These are phyloP conservation scores for Synergus gifuensis DNA, from an alignment of 2,888 invertebrate genomes.

Conservation along the genomic window DNA sequence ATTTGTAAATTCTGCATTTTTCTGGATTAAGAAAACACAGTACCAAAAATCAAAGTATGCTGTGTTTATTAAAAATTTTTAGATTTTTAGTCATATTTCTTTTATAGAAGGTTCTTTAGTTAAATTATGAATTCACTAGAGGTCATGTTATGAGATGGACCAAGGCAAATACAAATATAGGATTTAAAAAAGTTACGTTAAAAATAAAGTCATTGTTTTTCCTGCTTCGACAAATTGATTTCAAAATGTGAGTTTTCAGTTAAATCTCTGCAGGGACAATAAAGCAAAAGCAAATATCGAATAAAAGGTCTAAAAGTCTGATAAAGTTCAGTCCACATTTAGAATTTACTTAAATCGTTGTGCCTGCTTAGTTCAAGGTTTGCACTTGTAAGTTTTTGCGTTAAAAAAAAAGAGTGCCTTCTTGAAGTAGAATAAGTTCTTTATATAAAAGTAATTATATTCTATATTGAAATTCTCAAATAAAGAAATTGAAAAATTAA, in stretches of 20 bases:
- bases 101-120: too few relatives aligned
- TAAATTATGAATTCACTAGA: too few relatives aligned
- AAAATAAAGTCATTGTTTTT: neutral
- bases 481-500: neutral
- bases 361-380: slow-evolving; percentile 40
- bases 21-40: neutral
- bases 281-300: slow-evolving; percentile 12
- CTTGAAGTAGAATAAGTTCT: slow-evolving; percentile 25
- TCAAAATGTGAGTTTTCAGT: neutral
- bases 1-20: neutral
- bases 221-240: neutral
- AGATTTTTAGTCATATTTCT: neutral
- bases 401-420: slow-evolving; percentile 29
- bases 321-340: slow-evolving; percentile 38
- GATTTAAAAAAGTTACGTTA: neutral
- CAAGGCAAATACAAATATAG: neutral
- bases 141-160: neutral
- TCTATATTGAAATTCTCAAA: neutral
- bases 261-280: neutral
- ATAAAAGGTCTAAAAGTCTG: slow-evolving; percentile 23
- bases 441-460: slow-evolving; percentile 24
- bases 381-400: slow-evolving; percentile 40
- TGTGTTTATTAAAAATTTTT: neutral
- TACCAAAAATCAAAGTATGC: slow-evolving; percentile 6
- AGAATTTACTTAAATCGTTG: slow-evolving; percentile 40